phyloP scores from a whole-genome alignment of 2,113 vertebrate genomes.

The Callospermophilus lateralis region DNA sequence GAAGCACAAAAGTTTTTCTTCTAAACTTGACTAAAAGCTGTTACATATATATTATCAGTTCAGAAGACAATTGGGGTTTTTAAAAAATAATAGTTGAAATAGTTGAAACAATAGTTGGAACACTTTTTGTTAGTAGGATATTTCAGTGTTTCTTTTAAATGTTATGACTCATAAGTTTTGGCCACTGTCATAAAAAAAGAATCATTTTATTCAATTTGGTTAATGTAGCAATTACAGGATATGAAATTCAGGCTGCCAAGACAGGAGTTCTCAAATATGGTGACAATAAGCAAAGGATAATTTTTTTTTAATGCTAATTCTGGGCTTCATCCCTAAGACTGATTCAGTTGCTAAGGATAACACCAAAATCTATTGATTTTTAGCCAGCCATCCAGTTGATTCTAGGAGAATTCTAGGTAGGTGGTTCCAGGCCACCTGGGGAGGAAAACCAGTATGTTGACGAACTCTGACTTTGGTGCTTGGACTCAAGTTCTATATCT shows the following conservation, averaged over 20 bases:
- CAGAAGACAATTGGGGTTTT: neutral
- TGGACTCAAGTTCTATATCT: neutral
- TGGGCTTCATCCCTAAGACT: neutral
- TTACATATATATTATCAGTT: neutral
- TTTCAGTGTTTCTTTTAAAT: neutral
- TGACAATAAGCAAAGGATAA: neutral
- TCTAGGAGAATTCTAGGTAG: neutral
- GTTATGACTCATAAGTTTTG: neutral
- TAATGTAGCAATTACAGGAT: neutral
- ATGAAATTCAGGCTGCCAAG: neutral
- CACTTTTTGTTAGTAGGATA: neutral
- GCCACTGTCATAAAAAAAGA: neutral
- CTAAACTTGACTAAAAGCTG: neutral
- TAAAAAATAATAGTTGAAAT: neutral
- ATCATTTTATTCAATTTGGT: neutral
- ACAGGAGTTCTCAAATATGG: neutral
- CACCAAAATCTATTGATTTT: neutral
- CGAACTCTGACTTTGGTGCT: neutral
- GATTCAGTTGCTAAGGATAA: neutral
- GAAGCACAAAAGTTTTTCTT: neutral
- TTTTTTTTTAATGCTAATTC: neutral
- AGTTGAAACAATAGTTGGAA: neutral
- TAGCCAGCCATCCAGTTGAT: neutral
- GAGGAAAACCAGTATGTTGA: neutral
- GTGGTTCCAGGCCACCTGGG: neutral